These are phyloP conservation scores for Calameuta pallipes DNA, from an alignment of 2,888 invertebrate genomes.

Conservation along the genomic window DNA sequence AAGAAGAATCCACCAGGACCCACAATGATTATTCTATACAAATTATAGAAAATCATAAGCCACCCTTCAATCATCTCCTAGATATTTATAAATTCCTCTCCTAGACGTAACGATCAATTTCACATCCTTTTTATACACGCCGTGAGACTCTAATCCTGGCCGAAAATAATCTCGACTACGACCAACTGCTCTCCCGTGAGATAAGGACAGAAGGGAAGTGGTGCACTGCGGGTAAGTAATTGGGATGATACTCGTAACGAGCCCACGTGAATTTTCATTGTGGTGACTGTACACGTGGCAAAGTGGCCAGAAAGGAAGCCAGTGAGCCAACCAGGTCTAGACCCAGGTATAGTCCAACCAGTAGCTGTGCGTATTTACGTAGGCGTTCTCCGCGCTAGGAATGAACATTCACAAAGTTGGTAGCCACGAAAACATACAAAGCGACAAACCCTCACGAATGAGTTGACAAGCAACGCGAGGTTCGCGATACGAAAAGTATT, in stretches of 20 bases:
- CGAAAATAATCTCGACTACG: neutral
- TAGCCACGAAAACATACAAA: neutral
- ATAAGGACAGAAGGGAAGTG: neutral
- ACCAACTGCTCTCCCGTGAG: neutral
- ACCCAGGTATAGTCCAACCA: neutral
- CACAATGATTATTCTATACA: neutral
- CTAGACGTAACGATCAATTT: neutral
- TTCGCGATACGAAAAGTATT: neutral
- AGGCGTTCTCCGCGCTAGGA: neutral
- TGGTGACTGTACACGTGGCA: neutral
- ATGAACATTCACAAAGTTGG: neutral
- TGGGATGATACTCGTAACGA: neutral
- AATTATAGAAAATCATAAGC: neutral
- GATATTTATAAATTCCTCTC: neutral
- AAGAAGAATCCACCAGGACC: too few relatives aligned
- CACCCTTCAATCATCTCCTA: neutral
- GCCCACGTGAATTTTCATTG: neutral
- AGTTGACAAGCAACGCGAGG: neutral
- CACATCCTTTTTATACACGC: neutral
- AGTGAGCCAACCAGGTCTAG: neutral
- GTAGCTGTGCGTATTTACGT: neutral
- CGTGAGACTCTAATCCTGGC: neutral
- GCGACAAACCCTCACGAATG: neutral
- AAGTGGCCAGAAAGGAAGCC: neutral
- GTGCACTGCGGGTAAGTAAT: neutral